phyloP scores from a whole-genome alignment of 2,113 vertebrate species.

The Zosterops lateralis region DNA sequence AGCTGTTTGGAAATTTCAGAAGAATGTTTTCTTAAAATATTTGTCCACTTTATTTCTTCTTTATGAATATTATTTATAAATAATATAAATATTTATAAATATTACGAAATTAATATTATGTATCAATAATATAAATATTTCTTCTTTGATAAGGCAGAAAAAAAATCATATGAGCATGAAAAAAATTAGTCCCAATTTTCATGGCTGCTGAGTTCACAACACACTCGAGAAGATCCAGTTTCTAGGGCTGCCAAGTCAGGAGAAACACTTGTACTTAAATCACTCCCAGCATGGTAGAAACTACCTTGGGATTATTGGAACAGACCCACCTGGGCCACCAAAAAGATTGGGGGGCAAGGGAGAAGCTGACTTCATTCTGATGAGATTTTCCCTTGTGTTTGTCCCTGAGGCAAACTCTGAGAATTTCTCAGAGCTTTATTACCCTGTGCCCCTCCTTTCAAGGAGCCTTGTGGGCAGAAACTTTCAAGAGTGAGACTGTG shows the following conservation, averaged over 20 bases:
- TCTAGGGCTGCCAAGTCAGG: background rate
- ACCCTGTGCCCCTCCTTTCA: background rate
- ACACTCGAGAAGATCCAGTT: background rate
- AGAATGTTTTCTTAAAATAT: no score
- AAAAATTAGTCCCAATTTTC: background rate
- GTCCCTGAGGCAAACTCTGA: background rate
- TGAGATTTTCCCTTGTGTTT: background rate
- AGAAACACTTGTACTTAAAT: background rate
- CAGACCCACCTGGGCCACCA: background rate
- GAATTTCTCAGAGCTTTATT: background rate
- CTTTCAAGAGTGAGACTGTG: background rate
- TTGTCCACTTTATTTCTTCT: no score
- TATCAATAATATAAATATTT: background rate
- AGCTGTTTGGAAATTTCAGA: no score
- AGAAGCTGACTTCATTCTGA: background rate
- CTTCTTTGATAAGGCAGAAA: background rate
- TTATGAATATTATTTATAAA: background rate
- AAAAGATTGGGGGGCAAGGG: rapidly evolving
- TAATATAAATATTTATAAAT: background rate
- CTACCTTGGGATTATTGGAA: background rate
- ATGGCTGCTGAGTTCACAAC: background rate
- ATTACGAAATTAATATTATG: no score
- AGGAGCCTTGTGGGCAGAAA: background rate
- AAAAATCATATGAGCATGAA: background rate
- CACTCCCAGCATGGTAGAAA: background rate